Base-by-base conservation (phyloP, 2,113 vertebrate species). In the Bubalus kerabau region DNA sequence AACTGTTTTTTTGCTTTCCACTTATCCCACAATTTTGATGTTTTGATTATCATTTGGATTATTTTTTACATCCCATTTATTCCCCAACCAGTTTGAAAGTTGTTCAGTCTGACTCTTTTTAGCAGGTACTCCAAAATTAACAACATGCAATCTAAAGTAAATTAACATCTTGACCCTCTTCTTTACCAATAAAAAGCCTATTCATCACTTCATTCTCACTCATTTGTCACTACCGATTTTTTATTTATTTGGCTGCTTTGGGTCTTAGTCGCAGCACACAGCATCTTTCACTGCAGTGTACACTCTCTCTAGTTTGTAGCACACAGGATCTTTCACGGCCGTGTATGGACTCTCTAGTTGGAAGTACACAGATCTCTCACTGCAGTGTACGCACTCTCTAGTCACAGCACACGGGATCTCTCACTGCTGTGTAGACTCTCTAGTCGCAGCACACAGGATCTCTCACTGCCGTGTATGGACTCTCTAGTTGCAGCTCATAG, bases 381-480 rank as follows among this genome's bases (percentile, higher is more conserved):
- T 13, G 59, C 28, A 5, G 11, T 11, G 12, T 28, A 26, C 4
- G 11, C 4, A 13, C 24, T 28, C 48, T 48, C 48, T 67, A 19
- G 30, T 8, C 7, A 30, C 32, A 67, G 62, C 32, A 17, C 30
- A 17, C 16, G 8, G 32, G 4, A n/a, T 67, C 62, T 24, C 17
- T n/a, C 4, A 2, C 16, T n/a, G 32, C 32, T 3, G 40, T 40
- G 40, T 40, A 5, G 2, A 13, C 48, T 50, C 48, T 50, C 48
- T 50, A 14, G 13, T 14, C 3, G 26, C 12, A 30, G 28, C 26
- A 19, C 32, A 10, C 32, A 8, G 32, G 1, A 71, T 71, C 64
- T 1, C 11, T 36, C 9, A 5, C 10, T 23, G n/a, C 19, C 1
- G 3, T 9, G 17, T n/a, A n/a, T 0, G 3, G 3, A 9, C 30